Evolutionary conservation across 2,888 invertebrate genomes (phyloP).

Genomic region (Trissoscelio sp.): DNA sequence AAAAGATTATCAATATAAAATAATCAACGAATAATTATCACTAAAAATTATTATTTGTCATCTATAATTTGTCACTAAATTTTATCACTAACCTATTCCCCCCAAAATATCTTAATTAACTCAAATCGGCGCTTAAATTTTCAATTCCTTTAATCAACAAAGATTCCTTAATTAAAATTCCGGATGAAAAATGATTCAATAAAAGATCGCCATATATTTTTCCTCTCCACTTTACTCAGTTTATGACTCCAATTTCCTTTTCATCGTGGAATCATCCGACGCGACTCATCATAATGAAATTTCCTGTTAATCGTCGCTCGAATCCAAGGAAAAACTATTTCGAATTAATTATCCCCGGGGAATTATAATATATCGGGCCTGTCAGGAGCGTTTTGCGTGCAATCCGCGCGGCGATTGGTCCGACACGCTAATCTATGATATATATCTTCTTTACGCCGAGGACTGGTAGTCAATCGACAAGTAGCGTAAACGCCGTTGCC

Average conservation of each 20-base stretch:
- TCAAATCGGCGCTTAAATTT: too few species aligned
- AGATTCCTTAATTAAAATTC: too few species aligned
- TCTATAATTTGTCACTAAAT: too few species aligned
- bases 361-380: conserved; percentile 24
- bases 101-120: too few species aligned
- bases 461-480: conserved; percentile 53
- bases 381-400: conserved; percentile 25
- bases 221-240: not conserved
- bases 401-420: conserved; percentile 15
- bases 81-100: too few species aligned
- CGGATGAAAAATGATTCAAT: too few species aligned
- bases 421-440: conserved; percentile 40
- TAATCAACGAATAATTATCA: too few species aligned
- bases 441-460: conserved; percentile 38
- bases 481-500: conserved; percentile 45
- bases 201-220: not conserved
- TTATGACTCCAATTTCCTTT: conserved; percentile 37
- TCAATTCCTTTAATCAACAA: too few species aligned
- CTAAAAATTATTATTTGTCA: too few species aligned
- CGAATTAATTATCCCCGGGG: conserved; percentile 43
- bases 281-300: conserved; percentile 27
- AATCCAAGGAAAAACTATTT: conserved; percentile 27
- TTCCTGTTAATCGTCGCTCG: conserved; percentile 31
- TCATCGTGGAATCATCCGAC: conserved; percentile 25
- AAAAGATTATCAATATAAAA: too few species aligned